These are phyloP conservation scores for Pristionchus entomophagus DNA, from an alignment of 2,888 invertebrate genomes.

Conservation along the genomic window DNA sequence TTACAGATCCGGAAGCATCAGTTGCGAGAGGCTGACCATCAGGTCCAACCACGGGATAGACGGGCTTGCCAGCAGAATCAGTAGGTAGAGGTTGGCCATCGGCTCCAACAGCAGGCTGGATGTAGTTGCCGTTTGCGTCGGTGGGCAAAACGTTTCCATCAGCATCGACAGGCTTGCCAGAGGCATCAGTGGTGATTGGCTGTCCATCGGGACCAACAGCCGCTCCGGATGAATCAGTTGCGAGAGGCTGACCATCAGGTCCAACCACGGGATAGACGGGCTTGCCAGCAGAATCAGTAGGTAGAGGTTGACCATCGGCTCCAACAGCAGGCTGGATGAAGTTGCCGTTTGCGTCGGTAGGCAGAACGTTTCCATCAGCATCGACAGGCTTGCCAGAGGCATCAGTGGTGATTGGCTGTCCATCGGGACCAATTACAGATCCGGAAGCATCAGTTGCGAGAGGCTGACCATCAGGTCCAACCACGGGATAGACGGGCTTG, in stretches of 20 bases:
- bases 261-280: constrained; percentile 54
- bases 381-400: constrained; percentile 48
- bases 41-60: constrained; percentile 55
- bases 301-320: constrained; percentile 52
- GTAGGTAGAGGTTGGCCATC: constrained; percentile 53
- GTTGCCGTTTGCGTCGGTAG: constrained; percentile 58
- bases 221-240: constrained; percentile 56
- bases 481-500: constrained; percentile 52
- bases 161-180: constrained; percentile 50
- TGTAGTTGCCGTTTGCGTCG: constrained; percentile 55
- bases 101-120: constrained; percentile 52
- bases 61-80: constrained; percentile 50
- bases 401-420: constrained; percentile 43
- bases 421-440: constrained; percentile 53
- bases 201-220: constrained; percentile 56
- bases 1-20: constrained; percentile 48
- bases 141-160: constrained; percentile 60
- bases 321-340: constrained; percentile 51
- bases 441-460: constrained; percentile 60
- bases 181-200: constrained; percentile 45
- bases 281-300: constrained; percentile 59
- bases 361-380: constrained; percentile 57
- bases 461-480: constrained; percentile 56
- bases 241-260: constrained; percentile 55
- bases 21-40: constrained; percentile 57